A percentile compares a stretch with the other conserved stretches of the same genome.
Evolutionary conservation across 2,113 vertebrate species (phyloP).

Genomic region (Amia ocellicauda): DNA sequence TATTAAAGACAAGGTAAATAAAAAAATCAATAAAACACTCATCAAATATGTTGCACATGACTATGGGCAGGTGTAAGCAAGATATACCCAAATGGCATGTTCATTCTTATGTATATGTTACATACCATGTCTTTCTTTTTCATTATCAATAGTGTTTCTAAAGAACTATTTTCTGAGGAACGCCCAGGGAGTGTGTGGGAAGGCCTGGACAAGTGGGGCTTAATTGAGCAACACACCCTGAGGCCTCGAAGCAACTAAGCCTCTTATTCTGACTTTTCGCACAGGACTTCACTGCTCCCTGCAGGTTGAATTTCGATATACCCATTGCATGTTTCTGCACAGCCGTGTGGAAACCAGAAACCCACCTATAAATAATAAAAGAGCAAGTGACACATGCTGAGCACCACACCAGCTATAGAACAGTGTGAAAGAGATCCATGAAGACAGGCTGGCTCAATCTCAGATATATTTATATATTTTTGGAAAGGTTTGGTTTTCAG

Average conservation of each 20-base stretch:
- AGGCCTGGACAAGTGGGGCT: conserved; percentile 16
- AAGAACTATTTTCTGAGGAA: not conserved
- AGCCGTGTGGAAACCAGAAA: no score
- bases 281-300: conserved; percentile 47
- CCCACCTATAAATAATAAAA: no score
- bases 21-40: no score
- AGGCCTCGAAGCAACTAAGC: conserved; percentile 27
- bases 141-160: not conserved
- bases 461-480: no score
- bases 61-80: no score
- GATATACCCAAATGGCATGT: not conserved
- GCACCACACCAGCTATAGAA: no score
- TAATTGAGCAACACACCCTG: conserved; percentile 30
- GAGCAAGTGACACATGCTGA: no score
- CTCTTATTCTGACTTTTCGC: conserved; percentile 25
- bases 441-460: no score
- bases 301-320: conserved; percentile 27
- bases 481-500: not conserved
- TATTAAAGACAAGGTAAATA: no score
- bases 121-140: not conserved
- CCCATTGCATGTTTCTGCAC: not conserved
- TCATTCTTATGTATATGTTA: not conserved
- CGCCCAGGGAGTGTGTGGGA: conserved; percentile 1
- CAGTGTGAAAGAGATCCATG: not conserved
- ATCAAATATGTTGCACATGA: no score